Percentiles rank a stretch among this genome's conserved stretches.
phyloP scores from a whole-genome alignment of 2,113 vertebrate species.

The Trichechus manatus region DNA sequence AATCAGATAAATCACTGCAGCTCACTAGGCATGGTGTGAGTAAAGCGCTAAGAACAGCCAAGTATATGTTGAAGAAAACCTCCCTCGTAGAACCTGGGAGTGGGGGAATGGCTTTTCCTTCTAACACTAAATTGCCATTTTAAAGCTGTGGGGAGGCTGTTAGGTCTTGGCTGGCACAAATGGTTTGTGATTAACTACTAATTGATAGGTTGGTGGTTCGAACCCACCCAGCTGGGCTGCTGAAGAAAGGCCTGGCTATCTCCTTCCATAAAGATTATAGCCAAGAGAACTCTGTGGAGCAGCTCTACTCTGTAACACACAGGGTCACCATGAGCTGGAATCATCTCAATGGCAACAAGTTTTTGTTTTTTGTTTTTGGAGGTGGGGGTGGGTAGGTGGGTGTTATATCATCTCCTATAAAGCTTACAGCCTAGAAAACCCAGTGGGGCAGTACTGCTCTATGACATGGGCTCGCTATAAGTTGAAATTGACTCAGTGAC shows the following conservation, averaged over 20 bases:
- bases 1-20: not conserved
- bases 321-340: not conserved
- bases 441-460: not conserved
- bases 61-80: not conserved
- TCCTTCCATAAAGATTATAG: not conserved
- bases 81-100: not conserved
- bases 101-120: not conserved
- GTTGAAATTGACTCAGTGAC: not conserved
- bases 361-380: not conserved
- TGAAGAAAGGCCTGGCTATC: not conserved
- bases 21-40: not conserved
- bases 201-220: not conserved
- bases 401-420: not conserved
- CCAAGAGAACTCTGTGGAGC: not conserved
- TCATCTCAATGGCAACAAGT: not conserved
- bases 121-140: not conserved
- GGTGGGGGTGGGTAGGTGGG: not conserved
- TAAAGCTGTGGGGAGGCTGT: not conserved
- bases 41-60: not conserved
- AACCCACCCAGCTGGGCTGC: not conserved
- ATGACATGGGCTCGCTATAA: not conserved
- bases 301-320: not conserved
- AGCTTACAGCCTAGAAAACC: not conserved
- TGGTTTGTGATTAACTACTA: not conserved
- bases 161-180: not conserved